Conservation (phyloP, 2,888 invertebrate genomes). For the Noctua janthe region DNA sequence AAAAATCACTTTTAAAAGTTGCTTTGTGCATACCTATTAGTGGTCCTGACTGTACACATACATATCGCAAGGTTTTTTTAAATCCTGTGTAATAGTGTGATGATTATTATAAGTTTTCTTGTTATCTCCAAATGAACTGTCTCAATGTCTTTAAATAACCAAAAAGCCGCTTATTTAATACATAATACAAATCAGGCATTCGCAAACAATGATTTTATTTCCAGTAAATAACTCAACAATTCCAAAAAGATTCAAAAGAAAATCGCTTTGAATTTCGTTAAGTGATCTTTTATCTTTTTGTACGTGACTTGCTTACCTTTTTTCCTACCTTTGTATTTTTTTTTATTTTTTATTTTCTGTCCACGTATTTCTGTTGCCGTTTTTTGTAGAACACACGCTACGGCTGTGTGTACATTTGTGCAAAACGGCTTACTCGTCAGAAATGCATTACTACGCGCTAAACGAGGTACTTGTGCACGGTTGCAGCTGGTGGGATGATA, state of each 20-base stretch:
- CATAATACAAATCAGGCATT: not conserved
- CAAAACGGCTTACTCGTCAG: constrained; percentile 63
- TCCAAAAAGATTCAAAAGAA: constrained; percentile 28
- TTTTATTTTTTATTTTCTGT: constrained; percentile 18
- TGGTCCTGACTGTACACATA: no score
- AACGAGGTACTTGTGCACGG: constrained; percentile 54
- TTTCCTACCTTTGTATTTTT: constrained; percentile 22
- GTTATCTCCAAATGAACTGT: not conserved
- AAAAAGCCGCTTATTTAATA: not conserved
- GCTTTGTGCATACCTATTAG: no score
- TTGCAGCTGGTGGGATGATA: constrained; percentile 26
- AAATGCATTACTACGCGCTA: constrained; percentile 61
- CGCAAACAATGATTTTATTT: constrained; percentile 6
- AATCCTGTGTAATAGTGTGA: no score
- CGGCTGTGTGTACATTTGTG: constrained; percentile 40
- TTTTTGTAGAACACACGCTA: constrained; percentile 30
- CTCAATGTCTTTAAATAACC: not conserved
- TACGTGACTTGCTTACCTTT: constrained; percentile 48
- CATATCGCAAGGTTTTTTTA: no score
- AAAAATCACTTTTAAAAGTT: no score
- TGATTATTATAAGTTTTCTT: not conserved
- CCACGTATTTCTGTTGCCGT: constrained; percentile 14
- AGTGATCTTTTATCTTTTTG: constrained; percentile 52
- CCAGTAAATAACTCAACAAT: constrained; percentile 7
- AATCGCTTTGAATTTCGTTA: constrained; percentile 36